A percentile compares a stretch with the other conserved stretches of the same genome.
phyloP scores from a whole-genome alignment of 2,113 vertebrate genomes.

The Prochilodus magdalenae region DNA sequence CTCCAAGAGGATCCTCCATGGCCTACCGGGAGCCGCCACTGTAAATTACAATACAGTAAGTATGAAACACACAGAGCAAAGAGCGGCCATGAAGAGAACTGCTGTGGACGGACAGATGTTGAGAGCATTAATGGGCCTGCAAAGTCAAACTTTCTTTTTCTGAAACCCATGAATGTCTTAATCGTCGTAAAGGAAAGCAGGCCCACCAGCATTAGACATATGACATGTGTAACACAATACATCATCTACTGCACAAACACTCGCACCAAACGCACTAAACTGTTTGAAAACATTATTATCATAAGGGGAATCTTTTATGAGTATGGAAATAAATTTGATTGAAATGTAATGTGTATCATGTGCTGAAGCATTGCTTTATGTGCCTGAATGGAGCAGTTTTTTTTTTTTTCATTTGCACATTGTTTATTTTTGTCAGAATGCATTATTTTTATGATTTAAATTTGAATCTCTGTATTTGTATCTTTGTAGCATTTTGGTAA shows the following conservation, averaged over 20 bases:
- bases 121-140: background rate
- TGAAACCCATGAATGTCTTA: background rate
- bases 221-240: background rate
- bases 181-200: background rate
- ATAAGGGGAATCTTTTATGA: too few species aligned
- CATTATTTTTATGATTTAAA: too few species aligned
- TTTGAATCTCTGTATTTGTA: too few species aligned
- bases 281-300: background rate
- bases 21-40: slow-evolving; percentile 35
- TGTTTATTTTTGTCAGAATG: too few species aligned
- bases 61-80: slow-evolving; percentile 12
- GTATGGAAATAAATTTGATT: too few species aligned
- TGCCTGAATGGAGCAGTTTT: too few species aligned
- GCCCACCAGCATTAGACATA: background rate
- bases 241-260: background rate
- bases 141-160: background rate
- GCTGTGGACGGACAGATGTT: slow-evolving; percentile 1
- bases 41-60: slow-evolving; percentile 50
- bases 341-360: too few species aligned
- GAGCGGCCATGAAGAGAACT: background rate
- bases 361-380: too few species aligned
- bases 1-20: slow-evolving; percentile 33
- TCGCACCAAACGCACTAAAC: background rate
- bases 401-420: too few species aligned
- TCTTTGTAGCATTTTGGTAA: background rate